These are phyloP conservation scores for Argyrosomus regius DNA, from an alignment of 2,797 vertebrate species.

Conservation along the genomic window DNA sequence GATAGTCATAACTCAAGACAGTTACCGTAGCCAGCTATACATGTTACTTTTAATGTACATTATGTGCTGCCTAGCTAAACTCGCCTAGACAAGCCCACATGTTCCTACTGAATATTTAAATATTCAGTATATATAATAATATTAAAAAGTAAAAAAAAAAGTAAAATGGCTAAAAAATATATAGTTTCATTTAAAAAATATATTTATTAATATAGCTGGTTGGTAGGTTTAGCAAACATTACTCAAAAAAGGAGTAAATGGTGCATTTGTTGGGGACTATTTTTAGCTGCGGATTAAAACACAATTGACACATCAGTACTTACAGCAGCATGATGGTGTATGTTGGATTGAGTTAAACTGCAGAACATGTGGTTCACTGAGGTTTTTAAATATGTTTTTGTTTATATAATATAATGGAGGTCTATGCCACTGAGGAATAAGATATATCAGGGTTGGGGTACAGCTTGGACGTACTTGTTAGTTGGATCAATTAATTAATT, in stretches of 20 bases:
- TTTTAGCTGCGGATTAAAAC: slow-evolving; percentile 1
- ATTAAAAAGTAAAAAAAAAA: too few relatives aligned
- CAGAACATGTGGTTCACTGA: background rate
- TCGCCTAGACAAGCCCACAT: background rate
- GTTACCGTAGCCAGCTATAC: too few relatives aligned
- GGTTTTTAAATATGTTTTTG: too few relatives aligned
- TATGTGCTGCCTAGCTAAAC: background rate
- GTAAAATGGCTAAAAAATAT: background rate
- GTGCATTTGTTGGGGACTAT: background rate
- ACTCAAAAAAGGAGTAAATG: background rate
- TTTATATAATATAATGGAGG: background rate
- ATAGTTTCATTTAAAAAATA: background rate
- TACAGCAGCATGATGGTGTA: background rate
- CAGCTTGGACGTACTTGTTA: background rate
- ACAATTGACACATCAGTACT: background rate
- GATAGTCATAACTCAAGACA: background rate
- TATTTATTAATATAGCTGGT: background rate
- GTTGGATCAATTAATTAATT: background rate
- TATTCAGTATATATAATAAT: background rate
- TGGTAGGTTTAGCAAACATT: background rate
- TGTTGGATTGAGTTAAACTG: background rate
- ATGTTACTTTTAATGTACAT: background rate
- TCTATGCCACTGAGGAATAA: background rate
- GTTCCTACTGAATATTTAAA: background rate
- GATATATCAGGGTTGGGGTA: background rate